Percentiles rank a stretch among this genome's conserved stretches.
Evolutionary conservation across 2,888 invertebrate genomes (phyloP).

Genomic region (Callosobruchus maculatus): DNA sequence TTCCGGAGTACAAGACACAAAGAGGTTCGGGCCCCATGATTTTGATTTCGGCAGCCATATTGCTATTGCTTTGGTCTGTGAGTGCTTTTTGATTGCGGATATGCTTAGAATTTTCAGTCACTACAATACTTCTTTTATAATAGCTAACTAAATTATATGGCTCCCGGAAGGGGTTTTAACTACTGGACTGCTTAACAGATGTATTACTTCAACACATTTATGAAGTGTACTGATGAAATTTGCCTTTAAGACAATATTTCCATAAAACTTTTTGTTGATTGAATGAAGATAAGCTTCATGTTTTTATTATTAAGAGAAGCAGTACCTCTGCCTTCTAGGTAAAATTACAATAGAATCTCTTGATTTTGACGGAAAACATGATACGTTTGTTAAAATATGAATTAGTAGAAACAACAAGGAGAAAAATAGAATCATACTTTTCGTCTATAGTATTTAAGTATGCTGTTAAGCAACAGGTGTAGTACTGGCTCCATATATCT

Average conservation of each 20-base stretch:
- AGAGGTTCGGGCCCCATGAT: no score
- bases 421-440: not conserved
- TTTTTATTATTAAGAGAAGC: not conserved
- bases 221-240: no score
- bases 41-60: no score
- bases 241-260: no score
- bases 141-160: no score
- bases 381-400: not conserved
- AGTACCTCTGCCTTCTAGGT: not conserved
- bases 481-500: not conserved
- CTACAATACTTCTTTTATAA: no score
- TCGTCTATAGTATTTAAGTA: not conserved
- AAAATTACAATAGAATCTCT: not conserved
- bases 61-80: no score
- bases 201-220: not conserved
- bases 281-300: no score
- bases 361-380: not conserved
- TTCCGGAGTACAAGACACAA: no score
- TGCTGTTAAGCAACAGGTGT: not conserved
- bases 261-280: no score
- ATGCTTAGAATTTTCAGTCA: no score
- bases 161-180: not conserved
- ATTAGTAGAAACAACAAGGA: not conserved
- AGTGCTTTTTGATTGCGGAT: no score
- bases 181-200: not conserved